Percentiles rank a stretch among this genome's conserved stretches.
Conservation (phyloP, 2,797 vertebrate genomes). For the Propithecus perrieri region DNA sequence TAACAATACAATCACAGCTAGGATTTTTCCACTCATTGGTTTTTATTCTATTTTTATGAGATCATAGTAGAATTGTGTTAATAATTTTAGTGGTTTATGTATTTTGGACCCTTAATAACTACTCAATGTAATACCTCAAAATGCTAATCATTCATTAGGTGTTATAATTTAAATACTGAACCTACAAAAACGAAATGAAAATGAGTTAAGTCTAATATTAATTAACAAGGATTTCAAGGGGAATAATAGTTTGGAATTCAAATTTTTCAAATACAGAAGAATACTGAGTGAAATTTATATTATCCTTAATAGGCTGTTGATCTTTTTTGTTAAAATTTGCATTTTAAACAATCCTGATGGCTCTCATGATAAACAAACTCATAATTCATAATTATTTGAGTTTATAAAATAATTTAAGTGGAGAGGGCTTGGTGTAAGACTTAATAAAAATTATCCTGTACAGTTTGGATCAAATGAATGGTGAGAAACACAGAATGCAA, state of each 20-base stretch:
- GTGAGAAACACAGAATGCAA: background rate
- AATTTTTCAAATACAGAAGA: slow-evolving; percentile 18
- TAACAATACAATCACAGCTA: background rate
- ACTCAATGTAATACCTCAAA: slow-evolving; percentile 3
- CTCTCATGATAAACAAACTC: background rate
- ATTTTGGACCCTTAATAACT: slow-evolving; percentile 5
- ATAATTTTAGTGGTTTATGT: slow-evolving; percentile 44
- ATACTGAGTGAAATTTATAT: slow-evolving; percentile 4
- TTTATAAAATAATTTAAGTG: slow-evolving; percentile 7
- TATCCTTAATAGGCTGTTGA: background rate
- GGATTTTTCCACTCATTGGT: background rate
- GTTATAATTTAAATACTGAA: slow-evolving; percentile 52
- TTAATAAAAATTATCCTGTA: background rate
- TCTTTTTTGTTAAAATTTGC: slow-evolving; percentile 49
- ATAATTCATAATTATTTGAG: slow-evolving; percentile 11
- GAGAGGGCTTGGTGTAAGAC: slow-evolving; percentile 1
- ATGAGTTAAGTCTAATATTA: slow-evolving; percentile 30
- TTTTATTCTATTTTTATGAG: slow-evolving; percentile 44
- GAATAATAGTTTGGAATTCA: slow-evolving; percentile 40
- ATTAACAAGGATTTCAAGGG: slow-evolving; percentile 27
- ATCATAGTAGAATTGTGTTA: background rate
- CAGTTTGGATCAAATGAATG: background rate
- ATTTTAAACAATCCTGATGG: slow-evolving; percentile 47
- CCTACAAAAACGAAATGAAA: slow-evolving; percentile 49
- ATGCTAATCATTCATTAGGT: slow-evolving; percentile 27